Percentiles rank a stretch among this genome's conserved stretches.
phyloP scores from a whole-genome alignment of 2,888 invertebrate species.

The Synergus japonicus region DNA sequence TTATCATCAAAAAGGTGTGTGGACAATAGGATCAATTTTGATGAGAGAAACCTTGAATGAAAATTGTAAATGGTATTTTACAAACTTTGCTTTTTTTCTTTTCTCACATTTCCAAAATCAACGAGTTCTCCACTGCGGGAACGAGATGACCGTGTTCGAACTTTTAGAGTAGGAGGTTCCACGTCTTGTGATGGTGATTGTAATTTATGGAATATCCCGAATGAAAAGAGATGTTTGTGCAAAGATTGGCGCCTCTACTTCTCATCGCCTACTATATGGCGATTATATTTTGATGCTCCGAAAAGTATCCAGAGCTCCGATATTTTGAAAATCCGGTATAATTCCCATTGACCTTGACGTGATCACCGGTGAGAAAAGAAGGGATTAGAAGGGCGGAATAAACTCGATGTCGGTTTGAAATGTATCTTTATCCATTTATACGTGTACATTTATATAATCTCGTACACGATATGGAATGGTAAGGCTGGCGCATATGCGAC shows the following conservation, averaged over 20 bases:
- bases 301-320: background rate
- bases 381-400: conserved; percentile 21
- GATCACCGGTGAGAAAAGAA: conserved; percentile 39
- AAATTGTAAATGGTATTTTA: background rate
- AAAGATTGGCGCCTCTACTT: background rate
- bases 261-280: background rate
- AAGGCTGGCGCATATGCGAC: conserved; percentile 38
- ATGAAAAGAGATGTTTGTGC: background rate
- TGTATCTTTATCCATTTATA: conserved; percentile 1
- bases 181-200: too few species aligned
- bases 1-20: background rate
- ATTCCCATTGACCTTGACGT: conserved; percentile 43
- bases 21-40: too few species aligned
- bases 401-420: background rate
- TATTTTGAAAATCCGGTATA: conserved; percentile 40
- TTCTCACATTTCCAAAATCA: background rate
- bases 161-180: too few species aligned
- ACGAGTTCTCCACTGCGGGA: background rate
- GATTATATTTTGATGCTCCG: background rate
- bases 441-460: conserved; percentile 27
- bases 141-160: too few species aligned
- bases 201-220: too few species aligned
- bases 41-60: background rate
- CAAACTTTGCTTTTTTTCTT: background rate
- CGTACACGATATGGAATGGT: background rate